Base-by-base conservation (phyloP, 1,140 invertebrate species). In the Diuraphis noxia region DNA sequence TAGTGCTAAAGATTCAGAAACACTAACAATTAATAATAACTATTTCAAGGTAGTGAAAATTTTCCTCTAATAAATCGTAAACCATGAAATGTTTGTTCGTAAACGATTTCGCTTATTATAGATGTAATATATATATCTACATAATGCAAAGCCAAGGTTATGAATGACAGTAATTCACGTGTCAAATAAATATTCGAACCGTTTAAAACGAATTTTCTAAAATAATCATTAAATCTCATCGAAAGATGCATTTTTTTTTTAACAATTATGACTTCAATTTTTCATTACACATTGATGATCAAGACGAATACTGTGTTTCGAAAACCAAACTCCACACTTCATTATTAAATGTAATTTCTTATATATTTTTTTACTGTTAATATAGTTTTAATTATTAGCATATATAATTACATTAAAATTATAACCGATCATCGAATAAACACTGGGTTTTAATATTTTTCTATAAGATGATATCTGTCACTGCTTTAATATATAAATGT, bases 41-140 rank as follows among this genome's bases (percentile, higher is more conserved):
- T 49, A 17, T 52, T 90, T 38, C 89, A 91, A 91, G 89, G 89
- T 46, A 82, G 52, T 36, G 72, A 36, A 91, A n/a, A 79, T n/a
- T 43, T 40, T 82, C 82, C 43, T 52, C 72, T 79, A 46, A 38
- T 91, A 46, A 43, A n/a, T 81, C 46, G 25, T 40, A 52, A 79
- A 82, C 89, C 77, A n/a, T 91, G 77, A 91, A 91, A 81, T 36
- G 10, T 52, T 82, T 43, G 41, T 46, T 82, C 43, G 36, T 91
- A 36, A 49, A 82, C 13, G 63, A 52, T 91, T 91, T 81, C 30
- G 89, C n/a, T 90, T 46, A 40, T 34, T 79, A 49, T 38, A 25
- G 23, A 3, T 46, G 40, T 43, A 41, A 81, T 79, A 36, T 79
- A 36, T 5, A 77, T n/a, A 36, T 72, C 30, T 72, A 72, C 56